A percentile compares a stretch with the other conserved stretches of the same genome.
Conservation (phyloP, 2,888 invertebrate genomes). For the Drosophila kuntzei region DNA sequence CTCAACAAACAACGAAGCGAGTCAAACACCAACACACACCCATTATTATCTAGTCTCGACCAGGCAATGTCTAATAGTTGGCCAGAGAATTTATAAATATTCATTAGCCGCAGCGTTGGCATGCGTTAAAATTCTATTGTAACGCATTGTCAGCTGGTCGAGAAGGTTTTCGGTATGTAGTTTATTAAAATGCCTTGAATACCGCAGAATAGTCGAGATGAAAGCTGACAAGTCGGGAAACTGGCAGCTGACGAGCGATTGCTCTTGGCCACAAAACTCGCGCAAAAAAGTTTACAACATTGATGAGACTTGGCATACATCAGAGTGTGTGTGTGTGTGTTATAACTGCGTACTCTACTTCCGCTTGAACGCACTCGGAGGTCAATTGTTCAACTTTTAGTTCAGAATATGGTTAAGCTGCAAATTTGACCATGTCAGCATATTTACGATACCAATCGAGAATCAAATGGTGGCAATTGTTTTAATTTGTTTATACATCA, state of each 20-base stretch:
- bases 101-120: slow-evolving; percentile 65
- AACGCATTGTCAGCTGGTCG: slow-evolving; percentile 31
- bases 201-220: slow-evolving; percentile 42
- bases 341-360: slow-evolving; percentile 36
- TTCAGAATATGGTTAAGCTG: slow-evolving; percentile 2
- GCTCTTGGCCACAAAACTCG: slow-evolving; percentile 25
- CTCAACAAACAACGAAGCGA: slow-evolving; percentile 47
- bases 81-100: slow-evolving; percentile 63
- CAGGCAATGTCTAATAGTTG: slow-evolving; percentile 21
- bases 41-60: slow-evolving; percentile 13
- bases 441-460: slow-evolving; percentile 22
- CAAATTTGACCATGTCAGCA: slow-evolving; percentile 8
- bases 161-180: slow-evolving; percentile 34
- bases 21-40: slow-evolving; percentile 7
- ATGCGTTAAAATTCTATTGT: slow-evolving; percentile 42
- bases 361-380: slow-evolving; percentile 56
- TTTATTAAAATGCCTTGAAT: slow-evolving; percentile 69
- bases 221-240: slow-evolving; percentile 7
- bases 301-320: slow-evolving; percentile 33
- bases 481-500: slow-evolving; percentile 31
- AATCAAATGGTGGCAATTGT: slow-evolving; percentile 42
- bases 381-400: slow-evolving; percentile 24
- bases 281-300: slow-evolving; percentile 44
- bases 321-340: slow-evolving; percentile 1
- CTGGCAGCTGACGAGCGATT: slow-evolving; percentile 24